phyloP scores from a whole-genome alignment of 2,113 vertebrate genomes.

The Jacana jacana region DNA sequence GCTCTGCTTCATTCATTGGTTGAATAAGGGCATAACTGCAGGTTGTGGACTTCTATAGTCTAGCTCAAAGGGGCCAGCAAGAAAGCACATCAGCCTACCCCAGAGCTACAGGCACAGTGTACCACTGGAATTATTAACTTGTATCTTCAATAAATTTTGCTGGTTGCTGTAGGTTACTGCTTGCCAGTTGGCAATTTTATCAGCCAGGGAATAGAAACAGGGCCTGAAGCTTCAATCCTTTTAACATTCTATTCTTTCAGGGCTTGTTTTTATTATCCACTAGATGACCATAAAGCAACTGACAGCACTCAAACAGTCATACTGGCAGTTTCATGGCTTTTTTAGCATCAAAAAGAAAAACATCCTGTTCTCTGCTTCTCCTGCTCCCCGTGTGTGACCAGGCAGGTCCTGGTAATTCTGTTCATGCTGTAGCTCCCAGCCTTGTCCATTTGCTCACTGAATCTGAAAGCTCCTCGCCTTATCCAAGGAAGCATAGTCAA shows the following conservation, averaged over 20 bases:
- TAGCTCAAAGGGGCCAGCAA: neutral
- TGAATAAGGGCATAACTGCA: neutral
- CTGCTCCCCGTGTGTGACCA: neutral
- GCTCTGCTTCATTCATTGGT: neutral
- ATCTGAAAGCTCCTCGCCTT: neutral
- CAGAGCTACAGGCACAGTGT: neutral
- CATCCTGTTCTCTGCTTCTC: neutral
- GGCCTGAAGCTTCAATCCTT: neutral
- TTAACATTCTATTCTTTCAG: neutral
- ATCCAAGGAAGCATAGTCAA: neutral
- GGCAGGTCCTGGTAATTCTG: neutral
- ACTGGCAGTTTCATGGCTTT: neutral
- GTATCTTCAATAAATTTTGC: neutral
- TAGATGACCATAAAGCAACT: neutral
- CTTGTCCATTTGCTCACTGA: neutral
- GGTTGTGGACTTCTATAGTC: neutral
- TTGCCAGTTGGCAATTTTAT: neutral
- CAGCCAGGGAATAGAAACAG: neutral
- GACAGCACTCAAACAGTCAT: neutral
- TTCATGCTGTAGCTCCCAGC: neutral
- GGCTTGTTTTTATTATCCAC: neutral
- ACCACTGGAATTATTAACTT: slow-evolving; percentile 14
- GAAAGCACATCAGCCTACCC: neutral
- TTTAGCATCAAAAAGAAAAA: neutral
- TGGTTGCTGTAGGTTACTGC: neutral